These are phyloP conservation scores for Caenorhabditis brenneri DNA, from an alignment of 1,140 invertebrate genomes.

Conservation along the genomic window DNA sequence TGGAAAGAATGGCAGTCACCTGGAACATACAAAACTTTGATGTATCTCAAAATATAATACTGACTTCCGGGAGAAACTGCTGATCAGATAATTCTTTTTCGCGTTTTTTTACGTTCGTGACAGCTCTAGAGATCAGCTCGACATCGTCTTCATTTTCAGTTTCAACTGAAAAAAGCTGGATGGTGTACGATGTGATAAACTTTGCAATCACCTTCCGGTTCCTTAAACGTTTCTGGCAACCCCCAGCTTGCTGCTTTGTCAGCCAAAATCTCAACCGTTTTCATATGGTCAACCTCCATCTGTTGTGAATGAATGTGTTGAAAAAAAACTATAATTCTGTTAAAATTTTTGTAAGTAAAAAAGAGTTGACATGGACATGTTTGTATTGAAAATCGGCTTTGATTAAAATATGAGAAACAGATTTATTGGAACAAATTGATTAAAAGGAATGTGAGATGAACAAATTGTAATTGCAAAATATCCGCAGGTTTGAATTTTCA, in stretches of 20 bases:
- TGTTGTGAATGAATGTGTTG: too few relatives aligned
- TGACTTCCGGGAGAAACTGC: conserved; percentile 32
- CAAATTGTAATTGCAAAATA: not conserved
- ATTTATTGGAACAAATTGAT: not conserved
- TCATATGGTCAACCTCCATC: conserved; percentile 34
- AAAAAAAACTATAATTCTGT: too few relatives aligned
- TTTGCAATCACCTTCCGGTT: not conserved
- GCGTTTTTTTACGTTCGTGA: not conserved
- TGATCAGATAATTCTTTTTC: conserved; percentile 16
- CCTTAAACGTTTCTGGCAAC: not conserved
- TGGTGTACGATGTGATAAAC: not conserved
- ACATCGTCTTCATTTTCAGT: not conserved
- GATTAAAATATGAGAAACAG: too few relatives aligned
- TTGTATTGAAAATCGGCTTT: too few relatives aligned
- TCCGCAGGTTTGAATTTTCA: not conserved
- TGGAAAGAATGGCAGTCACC: conserved; percentile 13
- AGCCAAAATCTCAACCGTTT: conserved; percentile 41
- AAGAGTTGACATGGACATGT: too few relatives aligned
- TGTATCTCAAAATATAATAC: not conserved
- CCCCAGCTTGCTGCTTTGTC: conserved; percentile 32
- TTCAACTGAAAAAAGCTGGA: not conserved
- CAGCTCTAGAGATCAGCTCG: not conserved
- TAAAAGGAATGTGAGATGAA: not conserved
- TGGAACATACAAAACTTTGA: not conserved
- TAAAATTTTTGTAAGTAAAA: too few relatives aligned